Base-by-base conservation (phyloP, 2,888 invertebrate species). In the Amphipyra berbera region DNA sequence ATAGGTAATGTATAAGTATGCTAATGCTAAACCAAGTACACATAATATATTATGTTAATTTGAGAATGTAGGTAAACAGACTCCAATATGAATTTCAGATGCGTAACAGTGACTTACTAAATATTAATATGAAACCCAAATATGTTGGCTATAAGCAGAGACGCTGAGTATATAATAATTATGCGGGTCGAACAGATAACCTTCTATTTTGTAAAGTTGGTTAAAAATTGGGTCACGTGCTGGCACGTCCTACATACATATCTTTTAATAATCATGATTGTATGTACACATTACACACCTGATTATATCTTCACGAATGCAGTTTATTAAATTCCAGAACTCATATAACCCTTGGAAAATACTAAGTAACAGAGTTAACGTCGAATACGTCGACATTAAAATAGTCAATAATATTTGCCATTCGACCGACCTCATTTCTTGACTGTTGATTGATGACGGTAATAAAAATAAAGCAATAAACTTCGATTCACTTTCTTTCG, bases 391-490 rank as follows among this genome's bases (percentile, higher is more conserved):
- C 3, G 3, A 21, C 21, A 21, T 21, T 21, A 21, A 21, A 21
- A 10, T 37, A 8, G 14, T 1, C 37, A 21, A 13, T 38, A 10
- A 21, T 53, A 21, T 21, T 27, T 15, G 50, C 42, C 42, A 60
- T 14, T 47, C 50, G 42, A 55, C 41, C 42, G 50, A 44, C 46
- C 50, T 33, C 44, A 69, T 47, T 69, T 55, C 70, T 46, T 40
- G 21, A 35, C 35, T 21, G 35, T 55, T 66, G 61, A 68, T 68
- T 63, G 55, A 72, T 54, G 44, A n/a, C 50, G 35, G 41, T 37
- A 52, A 69, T 69, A 73, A 73, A 71, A 73, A 49, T 55, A 44
- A 65, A 68, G 12, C 44, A 45, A 54, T 72, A 63, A 63, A 66
- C 30, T 33, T 14, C 52, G 12, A 60, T 54, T 58, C 63, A 76